phyloP scores from a whole-genome alignment of 1,140 invertebrate species.

The Adelges cooleyi region DNA sequence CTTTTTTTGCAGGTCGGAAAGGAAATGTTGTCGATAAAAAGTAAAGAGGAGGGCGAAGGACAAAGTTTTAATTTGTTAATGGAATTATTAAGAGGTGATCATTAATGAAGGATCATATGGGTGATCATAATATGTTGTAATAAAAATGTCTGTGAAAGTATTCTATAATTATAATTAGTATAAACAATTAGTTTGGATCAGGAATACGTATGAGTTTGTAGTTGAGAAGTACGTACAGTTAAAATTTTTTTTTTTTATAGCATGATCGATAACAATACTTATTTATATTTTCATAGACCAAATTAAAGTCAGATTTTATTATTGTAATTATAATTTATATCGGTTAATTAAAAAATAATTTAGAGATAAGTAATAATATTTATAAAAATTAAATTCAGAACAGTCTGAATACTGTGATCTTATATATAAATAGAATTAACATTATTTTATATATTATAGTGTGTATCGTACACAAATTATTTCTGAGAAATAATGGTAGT shows the following conservation, averaged over 20 bases:
- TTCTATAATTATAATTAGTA: not conserved
- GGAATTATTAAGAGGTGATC: constrained; percentile 85
- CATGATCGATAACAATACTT: too few relatives aligned
- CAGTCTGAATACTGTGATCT: constrained; percentile 28
- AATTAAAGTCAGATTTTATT: not conserved
- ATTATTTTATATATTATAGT: not conserved
- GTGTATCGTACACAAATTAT: not conserved
- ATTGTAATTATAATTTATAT: constrained; percentile 20
- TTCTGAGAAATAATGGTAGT: constrained; percentile 17
- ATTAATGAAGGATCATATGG: constrained; percentile 43
- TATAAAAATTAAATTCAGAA: constrained; percentile 6
- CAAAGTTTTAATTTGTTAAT: constrained; percentile 88
- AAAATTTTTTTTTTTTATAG: too few relatives aligned
- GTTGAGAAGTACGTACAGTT: too few relatives aligned
- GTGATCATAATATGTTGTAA: not conserved
- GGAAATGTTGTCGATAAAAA: constrained; percentile 77
- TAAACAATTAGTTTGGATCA: too few relatives aligned
- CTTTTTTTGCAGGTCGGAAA: constrained; percentile 62
- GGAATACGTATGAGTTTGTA: too few relatives aligned
- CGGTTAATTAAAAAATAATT: constrained; percentile 6
- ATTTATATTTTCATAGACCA: not conserved
- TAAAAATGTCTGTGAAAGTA: constrained; percentile 19
- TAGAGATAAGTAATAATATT: not conserved
- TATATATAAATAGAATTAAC: constrained; percentile 12
- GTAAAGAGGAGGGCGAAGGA: constrained; percentile 75